Evolutionary conservation across 2,797 vertebrate species (phyloP), one percentile per base, ranked within the genome.

Genomic region (Luscinia megarhynchos): DNA sequence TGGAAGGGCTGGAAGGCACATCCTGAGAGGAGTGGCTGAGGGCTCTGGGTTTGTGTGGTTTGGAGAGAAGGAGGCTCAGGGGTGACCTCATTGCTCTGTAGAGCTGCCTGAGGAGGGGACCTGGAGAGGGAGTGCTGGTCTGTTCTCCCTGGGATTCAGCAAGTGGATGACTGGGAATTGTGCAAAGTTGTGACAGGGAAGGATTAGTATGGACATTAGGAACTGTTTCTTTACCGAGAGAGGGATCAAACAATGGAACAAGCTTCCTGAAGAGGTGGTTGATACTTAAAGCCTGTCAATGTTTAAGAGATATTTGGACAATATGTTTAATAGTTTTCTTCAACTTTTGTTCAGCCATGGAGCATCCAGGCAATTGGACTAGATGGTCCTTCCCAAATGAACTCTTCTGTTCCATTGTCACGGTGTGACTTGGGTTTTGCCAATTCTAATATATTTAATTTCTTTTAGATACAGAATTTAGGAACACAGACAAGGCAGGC

Each of bases 11-110:
- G 75, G 26, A 72, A 72, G 27, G 32, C 43, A n/a, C n/a, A 26
- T 45, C 27, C 32, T 24, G 19, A n/a, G 51, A 38, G 19, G 66
- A 64, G 10, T 0, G 0, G 29, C 67, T 46, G n/a, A 59, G n/a
- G 24, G 4, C 29, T 73, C 59, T 73, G 59, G 7, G 11, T 40
- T 29, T 10, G 4, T 26, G 6, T 45, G 5, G 16, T n/a, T 40
- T 26, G n/a, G 29, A 53, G 59, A 66, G 43, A 16, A 43, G n/a
- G 53, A 58, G 15, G 27, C 27, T 64, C 12, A 36, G 45, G 18
- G 6, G 23, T 51, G 59, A 58, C 5, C 19, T 38, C 45, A 53
- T 4, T 24, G 53, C 6, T 24, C n/a, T 51, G 19, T 21, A n/a
- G 23, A 38, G n/a, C 13, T 51, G 10, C 45, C 9, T 29, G 2